Evolutionary conservation across 1,140 invertebrate species (phyloP).

Genomic region (Neocloeon triangulifer): DNA sequence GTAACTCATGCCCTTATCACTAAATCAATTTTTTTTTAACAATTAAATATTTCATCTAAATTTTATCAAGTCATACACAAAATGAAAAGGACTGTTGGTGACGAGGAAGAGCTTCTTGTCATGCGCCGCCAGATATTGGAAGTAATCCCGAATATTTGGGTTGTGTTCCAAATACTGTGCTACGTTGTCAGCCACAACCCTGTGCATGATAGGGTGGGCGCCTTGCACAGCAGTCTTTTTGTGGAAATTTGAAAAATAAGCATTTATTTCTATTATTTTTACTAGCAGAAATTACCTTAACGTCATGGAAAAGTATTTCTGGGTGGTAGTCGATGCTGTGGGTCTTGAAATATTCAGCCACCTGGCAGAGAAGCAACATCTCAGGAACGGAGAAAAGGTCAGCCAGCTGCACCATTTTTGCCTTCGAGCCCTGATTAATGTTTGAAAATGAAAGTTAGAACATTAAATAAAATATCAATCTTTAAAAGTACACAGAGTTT

Average conservation of each 20-base stretch:
- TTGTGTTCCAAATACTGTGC: slow-evolving; percentile 62
- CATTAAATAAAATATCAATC: no score
- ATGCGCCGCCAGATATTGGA: slow-evolving; percentile 43
- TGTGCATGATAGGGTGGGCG: slow-evolving; percentile 81
- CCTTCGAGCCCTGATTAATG: slow-evolving; percentile 40
- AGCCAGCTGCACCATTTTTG: slow-evolving; percentile 83
- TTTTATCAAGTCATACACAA: slow-evolving; percentile 59
- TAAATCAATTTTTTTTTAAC: slow-evolving; percentile 19
- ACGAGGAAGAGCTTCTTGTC: slow-evolving; percentile 87
- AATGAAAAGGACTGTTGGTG: slow-evolving; percentile 89
- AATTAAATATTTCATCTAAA: neutral
- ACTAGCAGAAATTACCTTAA: slow-evolving; percentile 45
- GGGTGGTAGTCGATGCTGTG: slow-evolving; percentile 86
- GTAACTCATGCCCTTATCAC: slow-evolving; percentile 77
- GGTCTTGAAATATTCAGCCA: slow-evolving; percentile 76
- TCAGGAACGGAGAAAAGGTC: slow-evolving; percentile 95
- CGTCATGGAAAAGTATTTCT: slow-evolving; percentile 86
- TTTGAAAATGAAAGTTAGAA: no score
- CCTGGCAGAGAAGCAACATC: slow-evolving; percentile 80
- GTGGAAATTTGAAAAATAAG: slow-evolving; percentile 2
- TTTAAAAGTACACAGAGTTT: no score
- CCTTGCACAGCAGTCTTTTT: slow-evolving; percentile 64
- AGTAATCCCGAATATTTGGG: slow-evolving; percentile 45
- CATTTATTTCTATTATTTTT: no score
- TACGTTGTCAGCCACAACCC: slow-evolving; percentile 54